These are phyloP conservation scores for Drosophila gunungcola DNA, from an alignment of 1,140 invertebrate species.

Conservation along the genomic window DNA sequence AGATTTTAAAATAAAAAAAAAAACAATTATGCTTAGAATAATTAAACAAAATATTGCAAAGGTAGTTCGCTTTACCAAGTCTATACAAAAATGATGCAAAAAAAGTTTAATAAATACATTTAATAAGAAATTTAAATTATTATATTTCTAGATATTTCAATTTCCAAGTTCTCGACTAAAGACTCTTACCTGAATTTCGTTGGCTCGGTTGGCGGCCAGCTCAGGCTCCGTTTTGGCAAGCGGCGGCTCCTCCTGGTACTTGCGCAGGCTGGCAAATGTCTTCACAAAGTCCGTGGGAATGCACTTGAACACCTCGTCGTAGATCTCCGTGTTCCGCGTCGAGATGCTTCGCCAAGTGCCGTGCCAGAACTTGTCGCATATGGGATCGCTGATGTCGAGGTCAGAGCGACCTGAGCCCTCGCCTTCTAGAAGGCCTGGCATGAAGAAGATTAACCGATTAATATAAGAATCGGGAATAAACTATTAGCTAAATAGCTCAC, in stretches of 20 bases:
- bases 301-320: slow-evolving; percentile 94
- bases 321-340: slow-evolving; percentile 92
- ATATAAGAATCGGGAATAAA: not conserved
- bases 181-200: slow-evolving; percentile 88
- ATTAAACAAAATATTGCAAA: too few species aligned
- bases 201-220: slow-evolving; percentile 89
- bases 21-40: too few species aligned
- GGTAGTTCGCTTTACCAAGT: too few species aligned
- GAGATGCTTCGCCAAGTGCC: slow-evolving; percentile 92
- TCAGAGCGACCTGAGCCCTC: slow-evolving; percentile 84
- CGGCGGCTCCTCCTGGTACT: slow-evolving; percentile 88
- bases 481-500: slow-evolving; percentile 52
- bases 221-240: slow-evolving; percentile 89
- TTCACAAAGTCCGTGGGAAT: slow-evolving; percentile 92
- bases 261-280: slow-evolving; percentile 90
- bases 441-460: slow-evolving; percentile 23
- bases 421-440: slow-evolving; percentile 85
- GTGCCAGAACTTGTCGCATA: slow-evolving; percentile 91
- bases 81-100: too few species aligned
- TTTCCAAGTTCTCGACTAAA: too few species aligned
- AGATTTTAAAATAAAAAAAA: not conserved
- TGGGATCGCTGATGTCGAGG: slow-evolving; percentile 90
- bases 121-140: too few species aligned
- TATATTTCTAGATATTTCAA: too few species aligned
- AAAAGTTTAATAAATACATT: too few species aligned